Evolutionary conservation across 2,797 vertebrate species (phyloP).

Genomic region (Cryptoprocta ferox): DNA sequence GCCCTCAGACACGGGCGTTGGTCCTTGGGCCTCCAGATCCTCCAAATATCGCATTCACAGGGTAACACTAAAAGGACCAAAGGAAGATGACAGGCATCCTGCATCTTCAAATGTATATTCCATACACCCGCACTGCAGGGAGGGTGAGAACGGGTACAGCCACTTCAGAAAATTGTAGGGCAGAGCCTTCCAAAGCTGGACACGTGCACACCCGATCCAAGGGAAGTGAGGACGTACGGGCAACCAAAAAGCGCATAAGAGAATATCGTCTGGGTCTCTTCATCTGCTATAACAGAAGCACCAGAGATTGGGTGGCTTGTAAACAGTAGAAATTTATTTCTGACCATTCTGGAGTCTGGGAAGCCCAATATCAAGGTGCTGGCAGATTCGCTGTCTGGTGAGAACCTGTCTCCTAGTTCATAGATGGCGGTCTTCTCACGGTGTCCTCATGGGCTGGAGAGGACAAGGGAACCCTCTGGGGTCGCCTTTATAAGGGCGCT

Average conservation of each 20-base stretch:
- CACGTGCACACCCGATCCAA: fast-evolving
- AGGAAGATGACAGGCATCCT: neutral
- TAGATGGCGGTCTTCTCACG: neutral
- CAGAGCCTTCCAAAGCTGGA: neutral
- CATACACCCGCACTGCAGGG: fast-evolving
- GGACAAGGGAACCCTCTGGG: neutral
- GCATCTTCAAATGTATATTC: neutral
- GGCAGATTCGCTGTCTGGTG: neutral
- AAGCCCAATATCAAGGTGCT: neutral
- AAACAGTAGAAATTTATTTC: neutral
- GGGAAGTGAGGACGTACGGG: fast-evolving
- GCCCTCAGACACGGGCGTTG: neutral
- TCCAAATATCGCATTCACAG: neutral
- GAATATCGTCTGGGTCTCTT: neutral
- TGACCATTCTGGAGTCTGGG: neutral
- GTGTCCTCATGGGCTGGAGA: fast-evolving
- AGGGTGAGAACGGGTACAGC: too few relatives aligned
- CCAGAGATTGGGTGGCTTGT: neutral
- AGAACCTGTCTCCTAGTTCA: neutral
- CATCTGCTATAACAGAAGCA: neutral
- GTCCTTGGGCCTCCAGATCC: neutral
- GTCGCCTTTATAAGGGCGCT: neutral
- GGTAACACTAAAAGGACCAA: neutral
- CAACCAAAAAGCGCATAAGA: fast-evolving
- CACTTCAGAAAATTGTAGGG: neutral